Base-by-base conservation (phyloP, 2,797 vertebrate genomes). In the Sebastes matsubarae region DNA sequence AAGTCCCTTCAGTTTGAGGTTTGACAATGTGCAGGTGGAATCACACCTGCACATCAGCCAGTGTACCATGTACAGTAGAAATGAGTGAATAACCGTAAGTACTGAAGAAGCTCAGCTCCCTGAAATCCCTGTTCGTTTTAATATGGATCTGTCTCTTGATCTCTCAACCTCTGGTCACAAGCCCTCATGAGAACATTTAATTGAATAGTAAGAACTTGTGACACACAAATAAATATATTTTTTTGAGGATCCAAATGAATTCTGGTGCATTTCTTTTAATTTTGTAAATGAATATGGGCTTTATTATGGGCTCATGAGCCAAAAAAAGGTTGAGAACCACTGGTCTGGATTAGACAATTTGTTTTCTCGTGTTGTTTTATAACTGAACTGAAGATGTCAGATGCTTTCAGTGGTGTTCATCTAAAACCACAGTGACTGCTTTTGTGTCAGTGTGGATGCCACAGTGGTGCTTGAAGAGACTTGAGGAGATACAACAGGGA, bases 61-160 rank as follows among this genome's bases (percentile, higher is more conserved):
- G 80, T 90, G 93, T 95, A 94, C 93, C 92, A 74, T 80, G 82
- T 59, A 85, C 66, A 61, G 75, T 18, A 67, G 61, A 86, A 70
- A 84, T n/a, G 24, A 79, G 59, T 50, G 55, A 88, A 68, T 38
- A 65, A 71, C 59, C 42, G 2, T 24, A 68, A 83, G 55, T n/a
- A 83, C 29, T 34, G 50, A 83, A 87, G 36, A 85, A 79, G 79
- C 77, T 86, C 87, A 79, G 88, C 84, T 87, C 81, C 84, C 74
- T 66, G 3, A 84, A 79, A 69, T 13, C 25, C 57, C 32, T 71
- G 46, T 24, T 29, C 1, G 18, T 72, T 57, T 69, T 24, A 24
- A 30, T 24, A 46, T 42, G 10, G 13, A 38, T 46, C 6, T n/a
- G 20, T 66, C 18, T 60, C 6, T 58, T 38, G 12, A 68, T 46